A percentile compares a stretch with the other conserved stretches of the same genome.
Evolutionary conservation across 1,140 invertebrate genomes (phyloP).

Genomic region (Oryctes rhinoceros): DNA sequence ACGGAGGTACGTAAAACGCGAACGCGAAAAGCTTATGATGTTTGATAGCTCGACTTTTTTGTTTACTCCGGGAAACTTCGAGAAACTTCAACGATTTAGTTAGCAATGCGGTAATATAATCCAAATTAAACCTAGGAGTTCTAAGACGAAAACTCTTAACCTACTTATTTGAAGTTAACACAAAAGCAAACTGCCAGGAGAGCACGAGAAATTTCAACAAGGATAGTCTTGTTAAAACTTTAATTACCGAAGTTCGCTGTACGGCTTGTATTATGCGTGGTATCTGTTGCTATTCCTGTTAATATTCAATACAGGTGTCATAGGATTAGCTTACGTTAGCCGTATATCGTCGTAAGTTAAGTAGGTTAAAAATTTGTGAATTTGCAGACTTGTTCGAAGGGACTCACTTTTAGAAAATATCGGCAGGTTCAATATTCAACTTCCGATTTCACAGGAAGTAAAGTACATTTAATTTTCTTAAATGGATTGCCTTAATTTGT

Average conservation of each 20-base stretch:
- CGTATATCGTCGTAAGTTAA: too few relatives aligned
- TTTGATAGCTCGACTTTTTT: neutral
- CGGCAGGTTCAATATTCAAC: too few relatives aligned
- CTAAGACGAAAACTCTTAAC: neutral
- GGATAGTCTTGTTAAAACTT: neutral
- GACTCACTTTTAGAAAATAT: too few relatives aligned
- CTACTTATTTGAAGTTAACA: constrained; percentile 15
- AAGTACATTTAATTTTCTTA: too few relatives aligned
- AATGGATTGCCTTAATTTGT: too few relatives aligned
- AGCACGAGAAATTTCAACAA: constrained; percentile 7
- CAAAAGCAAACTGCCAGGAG: neutral
- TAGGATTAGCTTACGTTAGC: too few relatives aligned
- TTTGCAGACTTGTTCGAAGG: too few relatives aligned
- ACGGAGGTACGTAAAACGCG: neutral
- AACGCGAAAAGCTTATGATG: neutral
- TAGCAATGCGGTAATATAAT: constrained; percentile 4
- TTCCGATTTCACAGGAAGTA: too few relatives aligned
- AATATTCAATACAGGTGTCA: neutral
- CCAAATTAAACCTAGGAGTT: neutral
- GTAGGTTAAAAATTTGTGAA: too few relatives aligned
- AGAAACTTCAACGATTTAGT: constrained; percentile 9
- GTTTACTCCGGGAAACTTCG: neutral
- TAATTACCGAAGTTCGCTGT: neutral
- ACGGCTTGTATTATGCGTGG: neutral
- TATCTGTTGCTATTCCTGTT: neutral